Conservation (phyloP, 1,140 invertebrate species). For the Diuraphis noxia region DNA sequence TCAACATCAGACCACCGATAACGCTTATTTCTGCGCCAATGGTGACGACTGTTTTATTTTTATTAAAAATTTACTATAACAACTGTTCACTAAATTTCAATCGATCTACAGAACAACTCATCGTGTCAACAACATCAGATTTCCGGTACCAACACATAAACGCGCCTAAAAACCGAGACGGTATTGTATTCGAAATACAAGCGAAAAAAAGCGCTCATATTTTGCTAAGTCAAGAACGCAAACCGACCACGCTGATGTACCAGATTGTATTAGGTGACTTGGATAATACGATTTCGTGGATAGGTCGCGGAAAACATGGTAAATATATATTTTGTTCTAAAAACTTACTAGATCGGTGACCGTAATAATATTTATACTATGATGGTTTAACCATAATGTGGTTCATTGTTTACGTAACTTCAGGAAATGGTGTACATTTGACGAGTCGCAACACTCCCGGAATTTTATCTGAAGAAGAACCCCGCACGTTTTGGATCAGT, state of each 20-base stretch:
- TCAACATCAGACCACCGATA: conserved; percentile 66
- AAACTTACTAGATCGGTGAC: neutral
- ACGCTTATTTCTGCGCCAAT: conserved; percentile 71
- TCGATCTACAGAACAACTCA: neutral
- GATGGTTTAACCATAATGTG: neutral
- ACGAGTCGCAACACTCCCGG: conserved; percentile 64
- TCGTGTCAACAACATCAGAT: conserved; percentile 61
- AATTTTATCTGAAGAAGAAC: conserved; percentile 61
- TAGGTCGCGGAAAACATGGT: conserved; percentile 69
- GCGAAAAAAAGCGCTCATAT: conserved; percentile 65
- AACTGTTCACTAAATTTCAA: neutral
- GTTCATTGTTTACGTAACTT: conserved; percentile 46
- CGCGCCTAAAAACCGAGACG: conserved; percentile 66
- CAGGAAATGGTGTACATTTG: conserved; percentile 67
- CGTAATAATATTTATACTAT: neutral
- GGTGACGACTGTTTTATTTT: conserved; percentile 60
- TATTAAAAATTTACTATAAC: neutral
- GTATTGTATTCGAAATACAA: conserved; percentile 65
- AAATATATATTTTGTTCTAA: conserved; percentile 56
- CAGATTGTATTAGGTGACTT: conserved; percentile 65
- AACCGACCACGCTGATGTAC: conserved; percentile 65
- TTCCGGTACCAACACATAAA: conserved; percentile 68
- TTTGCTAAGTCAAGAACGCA: conserved; percentile 63
- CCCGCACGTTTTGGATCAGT: conserved; percentile 67
- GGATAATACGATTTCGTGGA: conserved; percentile 64